These are phyloP conservation scores for Sebastes alutus DNA, from an alignment of 2,797 vertebrate genomes.

Conservation along the genomic window DNA sequence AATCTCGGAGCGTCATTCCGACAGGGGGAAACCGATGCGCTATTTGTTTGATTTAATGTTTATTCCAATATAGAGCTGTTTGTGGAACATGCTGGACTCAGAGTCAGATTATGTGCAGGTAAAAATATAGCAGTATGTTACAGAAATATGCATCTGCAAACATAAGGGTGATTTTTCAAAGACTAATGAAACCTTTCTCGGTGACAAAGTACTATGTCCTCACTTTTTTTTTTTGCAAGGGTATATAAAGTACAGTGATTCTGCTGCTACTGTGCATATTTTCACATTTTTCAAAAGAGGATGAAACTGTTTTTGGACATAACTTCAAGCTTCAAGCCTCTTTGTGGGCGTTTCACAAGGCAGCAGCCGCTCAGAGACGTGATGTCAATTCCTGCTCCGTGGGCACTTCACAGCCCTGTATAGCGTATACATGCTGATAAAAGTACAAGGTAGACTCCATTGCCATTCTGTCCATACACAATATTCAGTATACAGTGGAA, in stretches of 20 bases:
- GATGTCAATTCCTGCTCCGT: not conserved
- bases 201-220: not conserved
- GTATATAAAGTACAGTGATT: not conserved
- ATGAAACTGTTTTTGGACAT: not conserved
- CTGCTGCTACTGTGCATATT: not conserved
- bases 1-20: not conserved
- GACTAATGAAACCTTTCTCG: not conserved
- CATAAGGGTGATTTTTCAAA: not conserved
- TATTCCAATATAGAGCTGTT: conserved; percentile 45
- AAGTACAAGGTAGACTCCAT: not conserved
- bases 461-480: not conserved
- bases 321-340: not conserved
- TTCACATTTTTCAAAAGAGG: not conserved
- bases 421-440: not conserved
- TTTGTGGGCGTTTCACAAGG: not conserved
- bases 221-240: not conserved
- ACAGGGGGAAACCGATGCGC: conserved; percentile 19
- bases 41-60: conserved; percentile 51
- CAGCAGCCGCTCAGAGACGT: not conserved
- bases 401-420: not conserved
- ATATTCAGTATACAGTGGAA: not conserved
- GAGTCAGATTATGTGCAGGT: conserved; percentile 40
- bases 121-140: not conserved
- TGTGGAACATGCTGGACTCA: conserved; percentile 50
- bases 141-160: conserved; percentile 10